These are phyloP conservation scores for Gadopsis marmoratus DNA, from an alignment of 2,797 vertebrate species.

Conservation along the genomic window DNA sequence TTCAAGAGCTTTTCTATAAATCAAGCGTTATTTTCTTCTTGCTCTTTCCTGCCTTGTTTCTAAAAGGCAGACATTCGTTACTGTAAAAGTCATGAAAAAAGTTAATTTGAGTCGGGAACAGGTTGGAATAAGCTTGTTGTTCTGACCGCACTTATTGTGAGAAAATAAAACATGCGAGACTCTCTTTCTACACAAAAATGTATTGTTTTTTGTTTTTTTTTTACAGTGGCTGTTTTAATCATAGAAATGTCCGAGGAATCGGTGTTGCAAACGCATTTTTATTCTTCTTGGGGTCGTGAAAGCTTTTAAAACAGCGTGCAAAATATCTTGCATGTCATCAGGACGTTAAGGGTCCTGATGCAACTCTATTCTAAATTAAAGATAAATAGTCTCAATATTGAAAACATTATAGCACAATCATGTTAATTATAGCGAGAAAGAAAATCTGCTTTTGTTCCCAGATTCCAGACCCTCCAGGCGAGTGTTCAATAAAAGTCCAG, in stretches of 20 bases:
- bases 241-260: neutral
- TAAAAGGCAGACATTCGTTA: neutral
- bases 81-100: neutral
- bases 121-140: neutral
- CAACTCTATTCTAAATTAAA: neutral
- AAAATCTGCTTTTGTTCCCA: neutral
- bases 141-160: neutral
- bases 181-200: neutral
- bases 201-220: neutral
- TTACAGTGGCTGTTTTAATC: neutral
- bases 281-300: neutral
- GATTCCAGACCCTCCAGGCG: neutral
- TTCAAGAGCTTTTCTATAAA: neutral
- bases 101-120: fast-evolving
- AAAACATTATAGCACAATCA: neutral
- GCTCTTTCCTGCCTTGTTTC: neutral
- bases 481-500: constrained; percentile 9
- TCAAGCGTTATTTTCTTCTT: neutral
- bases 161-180: neutral
- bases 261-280: neutral
- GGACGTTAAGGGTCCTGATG: neutral
- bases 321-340: neutral
- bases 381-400: neutral
- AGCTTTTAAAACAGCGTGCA: constrained; percentile 3
- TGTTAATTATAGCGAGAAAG: neutral